Conservation (phyloP, 2,888 invertebrate species). For the Cepaea hortensis region DNA sequence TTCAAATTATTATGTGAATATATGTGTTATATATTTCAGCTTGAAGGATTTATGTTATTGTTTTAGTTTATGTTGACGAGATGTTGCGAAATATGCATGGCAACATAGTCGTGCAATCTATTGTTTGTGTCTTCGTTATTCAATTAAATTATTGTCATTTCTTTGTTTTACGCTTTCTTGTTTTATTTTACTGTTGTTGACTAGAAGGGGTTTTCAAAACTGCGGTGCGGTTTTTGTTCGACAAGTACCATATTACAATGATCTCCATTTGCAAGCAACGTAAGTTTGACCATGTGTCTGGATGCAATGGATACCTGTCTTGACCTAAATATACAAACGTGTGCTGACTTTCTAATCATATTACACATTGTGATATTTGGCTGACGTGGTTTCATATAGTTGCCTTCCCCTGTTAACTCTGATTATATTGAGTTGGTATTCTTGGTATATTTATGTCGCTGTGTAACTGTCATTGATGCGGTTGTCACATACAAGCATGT, state of each 20-base stretch:
- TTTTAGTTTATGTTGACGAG: no score
- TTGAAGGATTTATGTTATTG: no score
- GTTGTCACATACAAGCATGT: not conserved
- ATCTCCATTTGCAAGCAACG: conserved; percentile 77
- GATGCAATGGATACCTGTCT: conserved; percentile 18
- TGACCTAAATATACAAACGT: not conserved
- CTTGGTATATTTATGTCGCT: not conserved
- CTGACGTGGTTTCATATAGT: not conserved
- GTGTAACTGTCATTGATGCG: not conserved
- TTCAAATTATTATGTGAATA: no score
- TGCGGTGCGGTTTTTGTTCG: not conserved
- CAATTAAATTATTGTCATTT: no score
- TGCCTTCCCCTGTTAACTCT: no score
- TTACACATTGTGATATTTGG: not conserved
- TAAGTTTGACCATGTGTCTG: conserved; percentile 68
- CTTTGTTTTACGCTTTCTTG: no score
- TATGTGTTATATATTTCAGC: no score
- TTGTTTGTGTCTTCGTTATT: no score
- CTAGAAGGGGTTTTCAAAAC: conserved; percentile 42
- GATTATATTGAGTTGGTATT: no score
- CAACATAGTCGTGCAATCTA: no score
- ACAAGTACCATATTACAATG: conserved; percentile 68
- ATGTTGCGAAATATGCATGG: no score
- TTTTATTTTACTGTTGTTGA: not conserved
- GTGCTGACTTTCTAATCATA: not conserved